Evolutionary conservation across 2,888 invertebrate species (phyloP).

Genomic region (Endomychus coccineus): DNA sequence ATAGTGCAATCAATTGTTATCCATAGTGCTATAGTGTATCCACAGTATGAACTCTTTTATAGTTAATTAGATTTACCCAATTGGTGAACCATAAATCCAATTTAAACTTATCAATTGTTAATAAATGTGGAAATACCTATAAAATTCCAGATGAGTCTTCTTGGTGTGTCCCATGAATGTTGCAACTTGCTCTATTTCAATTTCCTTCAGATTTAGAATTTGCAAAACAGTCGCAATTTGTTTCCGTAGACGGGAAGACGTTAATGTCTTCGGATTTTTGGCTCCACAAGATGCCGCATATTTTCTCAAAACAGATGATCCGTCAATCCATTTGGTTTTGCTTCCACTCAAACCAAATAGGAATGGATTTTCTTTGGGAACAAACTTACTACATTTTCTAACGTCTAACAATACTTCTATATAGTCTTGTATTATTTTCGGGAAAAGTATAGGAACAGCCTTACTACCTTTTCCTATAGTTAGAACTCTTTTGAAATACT

Average conservation of each 20-base stretch:
- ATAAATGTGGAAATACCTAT: too few species aligned
- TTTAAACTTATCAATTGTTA: too few species aligned
- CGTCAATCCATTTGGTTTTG: slow-evolving; percentile 22
- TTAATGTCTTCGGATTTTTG: slow-evolving; percentile 19
- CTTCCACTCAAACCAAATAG: slow-evolving; percentile 23
- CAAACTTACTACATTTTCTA: slow-evolving; percentile 17
- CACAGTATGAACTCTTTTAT: too few species aligned
- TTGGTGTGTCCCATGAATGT: too few species aligned
- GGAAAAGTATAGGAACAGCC: slow-evolving; percentile 13
- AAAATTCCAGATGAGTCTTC: too few species aligned
- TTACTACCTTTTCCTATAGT: slow-evolving; percentile 7
- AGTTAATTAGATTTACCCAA: too few species aligned
- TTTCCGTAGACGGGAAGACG: slow-evolving; percentile 25
- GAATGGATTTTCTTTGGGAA: slow-evolving; percentile 23
- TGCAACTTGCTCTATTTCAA: slow-evolving; percentile 4
- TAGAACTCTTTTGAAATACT: slow-evolving; percentile 14
- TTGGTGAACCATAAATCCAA: too few species aligned
- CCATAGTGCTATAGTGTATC: too few species aligned
- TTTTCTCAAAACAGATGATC: slow-evolving; percentile 21
- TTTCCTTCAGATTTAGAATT: slow-evolving; percentile 8
- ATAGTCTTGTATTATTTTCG: slow-evolving; percentile 8
- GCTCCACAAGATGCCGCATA: slow-evolving; percentile 21
- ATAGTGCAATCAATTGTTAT: too few species aligned
- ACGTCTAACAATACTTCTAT: slow-evolving; percentile 5
- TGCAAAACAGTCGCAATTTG: slow-evolving; percentile 24